These are phyloP conservation scores for Falcunculus frontatus DNA, from an alignment of 2,113 vertebrate genomes.

Conservation along the genomic window DNA sequence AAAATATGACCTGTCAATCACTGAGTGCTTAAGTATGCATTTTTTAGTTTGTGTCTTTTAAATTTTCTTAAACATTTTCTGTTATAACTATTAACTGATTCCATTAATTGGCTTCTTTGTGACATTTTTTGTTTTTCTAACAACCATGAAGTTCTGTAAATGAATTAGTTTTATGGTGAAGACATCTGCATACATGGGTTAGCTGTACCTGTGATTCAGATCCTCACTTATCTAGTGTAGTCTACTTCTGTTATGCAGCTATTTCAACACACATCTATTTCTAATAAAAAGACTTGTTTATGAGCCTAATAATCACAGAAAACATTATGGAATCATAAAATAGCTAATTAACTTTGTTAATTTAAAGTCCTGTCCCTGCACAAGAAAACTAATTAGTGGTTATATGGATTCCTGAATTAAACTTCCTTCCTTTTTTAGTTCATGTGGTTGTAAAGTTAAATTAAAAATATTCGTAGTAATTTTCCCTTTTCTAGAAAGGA, in stretches of 20 bases:
- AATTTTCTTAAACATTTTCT: not conserved
- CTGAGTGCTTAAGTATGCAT: not conserved
- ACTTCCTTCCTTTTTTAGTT: not conserved
- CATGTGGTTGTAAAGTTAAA: not conserved
- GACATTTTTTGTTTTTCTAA: not conserved
- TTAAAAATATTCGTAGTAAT: not conserved
- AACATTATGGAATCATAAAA: conserved; percentile 43
- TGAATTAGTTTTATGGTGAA: not conserved
- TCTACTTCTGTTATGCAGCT: not conserved
- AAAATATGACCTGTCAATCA: not conserved
- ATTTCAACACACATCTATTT: conserved; percentile 7
- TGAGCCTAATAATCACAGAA: conserved; percentile 42
- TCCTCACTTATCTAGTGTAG: not conserved
- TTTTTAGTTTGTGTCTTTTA: not conserved
- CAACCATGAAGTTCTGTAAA: not conserved
- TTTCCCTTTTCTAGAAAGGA: not conserved
- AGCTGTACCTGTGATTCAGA: not conserved
- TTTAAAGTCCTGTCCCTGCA: conserved; percentile 48
- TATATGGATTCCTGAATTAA: conserved; percentile 22
- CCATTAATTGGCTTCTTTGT: not conserved
- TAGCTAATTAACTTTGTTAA: conserved; percentile 51
- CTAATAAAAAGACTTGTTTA: conserved; percentile 44
- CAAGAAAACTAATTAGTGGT: conserved; percentile 51
- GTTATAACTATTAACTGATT: not conserved
- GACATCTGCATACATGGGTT: not conserved